A percentile compares a stretch with the other conserved stretches of the same genome.
Conservation (phyloP, 2,113 vertebrate genomes). For the Lophura nycthemera region DNA sequence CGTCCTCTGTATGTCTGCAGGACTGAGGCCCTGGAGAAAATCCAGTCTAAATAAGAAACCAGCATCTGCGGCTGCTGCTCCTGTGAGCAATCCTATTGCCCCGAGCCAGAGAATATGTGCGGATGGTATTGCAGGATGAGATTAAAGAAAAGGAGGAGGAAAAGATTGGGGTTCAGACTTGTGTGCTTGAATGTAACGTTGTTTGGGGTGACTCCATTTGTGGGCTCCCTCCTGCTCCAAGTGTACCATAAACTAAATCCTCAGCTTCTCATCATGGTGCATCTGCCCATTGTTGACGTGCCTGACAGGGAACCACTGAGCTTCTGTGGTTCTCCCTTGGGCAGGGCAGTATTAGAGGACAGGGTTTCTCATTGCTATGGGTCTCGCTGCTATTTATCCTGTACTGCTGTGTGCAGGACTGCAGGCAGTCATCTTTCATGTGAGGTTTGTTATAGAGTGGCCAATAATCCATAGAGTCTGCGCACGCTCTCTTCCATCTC, state of each 20-base stretch:
- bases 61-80: not conserved
- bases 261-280: not conserved
- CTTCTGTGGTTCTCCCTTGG: constrained; percentile 24
- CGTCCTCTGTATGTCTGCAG: not conserved
- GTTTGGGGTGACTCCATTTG: not conserved
- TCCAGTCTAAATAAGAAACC: not conserved
- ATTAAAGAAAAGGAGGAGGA: not conserved
- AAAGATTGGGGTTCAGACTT: not conserved
- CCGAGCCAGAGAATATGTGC: not conserved
- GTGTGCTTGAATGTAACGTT: not conserved
- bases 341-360: constrained; percentile 53
- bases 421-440: constrained; percentile 47
- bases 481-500: not conserved
- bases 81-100: accelerated
- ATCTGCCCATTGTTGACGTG: constrained; percentile 55
- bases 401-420: not conserved
- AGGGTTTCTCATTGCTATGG: constrained; percentile 9
- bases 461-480: constrained; percentile 44
- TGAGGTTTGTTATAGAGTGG: constrained; percentile 19
- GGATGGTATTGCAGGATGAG: not conserved
- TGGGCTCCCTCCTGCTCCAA: not conserved
- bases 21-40: not conserved
- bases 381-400: constrained; percentile 68
- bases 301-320: constrained; percentile 48
- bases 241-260: accelerated